phyloP scores from a whole-genome alignment of 2,888 invertebrate genomes.

The Acanthacorydalis orientalis region DNA sequence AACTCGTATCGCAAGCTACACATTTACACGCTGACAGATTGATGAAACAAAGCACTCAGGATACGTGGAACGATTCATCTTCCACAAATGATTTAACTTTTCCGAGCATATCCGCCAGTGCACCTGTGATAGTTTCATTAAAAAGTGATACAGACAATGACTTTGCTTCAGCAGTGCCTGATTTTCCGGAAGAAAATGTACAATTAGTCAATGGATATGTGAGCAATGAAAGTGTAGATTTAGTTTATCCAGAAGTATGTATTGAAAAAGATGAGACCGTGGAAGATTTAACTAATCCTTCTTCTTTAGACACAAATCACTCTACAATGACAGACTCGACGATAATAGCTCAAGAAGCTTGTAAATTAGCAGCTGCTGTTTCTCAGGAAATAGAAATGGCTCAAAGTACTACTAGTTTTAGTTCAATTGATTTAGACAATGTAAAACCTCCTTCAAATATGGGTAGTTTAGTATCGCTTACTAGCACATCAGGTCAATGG shows the following conservation, averaged over 20 bases:
- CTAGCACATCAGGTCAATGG: constrained; percentile 32
- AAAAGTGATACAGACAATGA: constrained; percentile 36
- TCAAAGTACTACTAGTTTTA: constrained; percentile 39
- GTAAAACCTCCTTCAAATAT: constrained; percentile 63
- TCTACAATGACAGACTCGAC: constrained; percentile 51
- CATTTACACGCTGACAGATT: constrained; percentile 28
- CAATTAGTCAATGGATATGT: not conserved
- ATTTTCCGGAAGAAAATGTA: not conserved
- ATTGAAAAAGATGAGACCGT: not conserved
- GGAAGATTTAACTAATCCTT: constrained; percentile 20
- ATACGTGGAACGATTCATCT: constrained; percentile 70
- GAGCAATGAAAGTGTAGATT: no score
- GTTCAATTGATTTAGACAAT: constrained; percentile 52
- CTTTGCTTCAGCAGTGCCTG: not conserved
- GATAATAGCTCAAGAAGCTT: constrained; percentile 58
- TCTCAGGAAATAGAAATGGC: constrained; percentile 34
- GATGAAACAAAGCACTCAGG: constrained; percentile 30
- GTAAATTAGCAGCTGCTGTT: constrained; percentile 44
- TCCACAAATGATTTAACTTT: constrained; percentile 65
- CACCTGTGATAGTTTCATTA: constrained; percentile 51
- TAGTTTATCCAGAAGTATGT: not conserved
- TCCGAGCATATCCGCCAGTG: constrained; percentile 63
- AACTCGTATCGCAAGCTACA: constrained; percentile 45
- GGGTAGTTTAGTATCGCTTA: constrained; percentile 45
- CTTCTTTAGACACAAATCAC: constrained; percentile 34